phyloP scores from a whole-genome alignment of 2,113 vertebrate species.

The Brachyhypopomus gauderio region DNA sequence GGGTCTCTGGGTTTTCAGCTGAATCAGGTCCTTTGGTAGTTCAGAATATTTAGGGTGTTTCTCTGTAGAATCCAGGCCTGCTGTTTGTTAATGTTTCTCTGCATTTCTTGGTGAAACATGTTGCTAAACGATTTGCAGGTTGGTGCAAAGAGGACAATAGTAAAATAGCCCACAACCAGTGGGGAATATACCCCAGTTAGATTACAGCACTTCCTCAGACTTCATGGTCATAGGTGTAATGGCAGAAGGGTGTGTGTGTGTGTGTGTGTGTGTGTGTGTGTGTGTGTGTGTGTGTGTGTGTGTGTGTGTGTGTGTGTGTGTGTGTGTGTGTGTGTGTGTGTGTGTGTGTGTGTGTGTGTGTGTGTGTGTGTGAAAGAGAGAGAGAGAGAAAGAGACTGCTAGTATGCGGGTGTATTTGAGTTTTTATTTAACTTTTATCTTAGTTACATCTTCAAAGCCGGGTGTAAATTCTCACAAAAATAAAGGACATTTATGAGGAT shows the following conservation, averaged over 20 bases:
- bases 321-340: too few species aligned
- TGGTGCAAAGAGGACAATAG: slow-evolving; percentile 3
- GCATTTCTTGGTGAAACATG: slow-evolving; percentile 4
- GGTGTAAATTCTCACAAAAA: background rate
- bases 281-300: too few species aligned
- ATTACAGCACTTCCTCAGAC: slow-evolving; percentile 2
- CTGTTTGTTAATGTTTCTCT: slow-evolving; percentile 8
- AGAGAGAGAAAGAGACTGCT: background rate
- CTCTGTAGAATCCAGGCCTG: background rate
- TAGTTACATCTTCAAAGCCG: background rate
- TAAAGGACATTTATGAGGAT: slow-evolving; percentile 30
- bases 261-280: too few species aligned
- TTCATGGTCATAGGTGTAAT: background rate
- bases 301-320: too few species aligned
- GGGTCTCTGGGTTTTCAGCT: background rate
- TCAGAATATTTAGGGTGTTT: slow-evolving; percentile 23
- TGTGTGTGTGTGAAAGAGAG: background rate
- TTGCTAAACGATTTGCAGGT: background rate
- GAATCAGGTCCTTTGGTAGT: background rate
- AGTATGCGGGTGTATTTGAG: background rate
- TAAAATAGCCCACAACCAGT: background rate
- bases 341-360: too few species aligned
- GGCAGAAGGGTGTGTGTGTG: background rate
- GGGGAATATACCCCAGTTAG: background rate
- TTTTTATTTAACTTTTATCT: slow-evolving; percentile 32